Percentiles rank a stretch among this genome's conserved stretches.
phyloP scores from a whole-genome alignment of 2,888 invertebrate species.

The Elmis aenea region DNA sequence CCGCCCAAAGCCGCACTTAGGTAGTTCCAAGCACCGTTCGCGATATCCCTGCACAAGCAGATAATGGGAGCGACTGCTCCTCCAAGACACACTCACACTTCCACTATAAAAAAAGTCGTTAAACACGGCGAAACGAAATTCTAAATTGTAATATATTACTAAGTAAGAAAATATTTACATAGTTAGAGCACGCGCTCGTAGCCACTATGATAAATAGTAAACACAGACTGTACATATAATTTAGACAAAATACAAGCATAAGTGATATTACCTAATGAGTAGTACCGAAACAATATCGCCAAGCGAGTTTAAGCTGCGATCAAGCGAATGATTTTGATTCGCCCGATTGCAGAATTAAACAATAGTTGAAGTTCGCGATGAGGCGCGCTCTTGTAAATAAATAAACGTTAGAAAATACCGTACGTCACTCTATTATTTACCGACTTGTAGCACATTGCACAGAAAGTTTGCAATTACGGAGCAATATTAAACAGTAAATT shows the following conservation, averaged over 20 bases:
- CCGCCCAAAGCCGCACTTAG: slow-evolving; percentile 20
- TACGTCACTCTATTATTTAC: slow-evolving; percentile 39
- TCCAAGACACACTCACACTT: slow-evolving; percentile 37
- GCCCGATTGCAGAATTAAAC: too few relatives aligned
- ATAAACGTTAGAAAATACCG: slow-evolving; percentile 33
- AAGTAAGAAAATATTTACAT: slow-evolving; percentile 27
- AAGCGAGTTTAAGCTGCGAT: slow-evolving; percentile 20
- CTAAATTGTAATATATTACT: slow-evolving; percentile 47
- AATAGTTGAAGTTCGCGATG: slow-evolving; percentile 5
- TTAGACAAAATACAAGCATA: slow-evolving; percentile 36
- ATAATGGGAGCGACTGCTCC: too few relatives aligned
- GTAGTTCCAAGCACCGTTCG: slow-evolving; percentile 22
- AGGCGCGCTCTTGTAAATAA: slow-evolving; percentile 33
- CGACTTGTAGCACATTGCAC: slow-evolving; percentile 43
- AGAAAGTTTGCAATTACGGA: slow-evolving; percentile 41
- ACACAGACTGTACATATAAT: slow-evolving; percentile 40
- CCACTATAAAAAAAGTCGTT: slow-evolving; percentile 22
- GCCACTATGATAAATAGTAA: slow-evolving; percentile 34
- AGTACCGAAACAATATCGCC: slow-evolving; percentile 23
- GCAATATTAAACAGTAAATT: slow-evolving; percentile 38
- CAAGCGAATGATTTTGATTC: too few relatives aligned
- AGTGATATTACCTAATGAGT: slow-evolving; percentile 22
- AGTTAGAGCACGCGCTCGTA: slow-evolving; percentile 45
- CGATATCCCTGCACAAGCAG: slow-evolving; percentile 16
- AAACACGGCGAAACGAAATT: slow-evolving; percentile 46